These are phyloP conservation scores for Brevimyrus niger DNA, from an alignment of 2,113 vertebrate species.

Conservation along the genomic window DNA sequence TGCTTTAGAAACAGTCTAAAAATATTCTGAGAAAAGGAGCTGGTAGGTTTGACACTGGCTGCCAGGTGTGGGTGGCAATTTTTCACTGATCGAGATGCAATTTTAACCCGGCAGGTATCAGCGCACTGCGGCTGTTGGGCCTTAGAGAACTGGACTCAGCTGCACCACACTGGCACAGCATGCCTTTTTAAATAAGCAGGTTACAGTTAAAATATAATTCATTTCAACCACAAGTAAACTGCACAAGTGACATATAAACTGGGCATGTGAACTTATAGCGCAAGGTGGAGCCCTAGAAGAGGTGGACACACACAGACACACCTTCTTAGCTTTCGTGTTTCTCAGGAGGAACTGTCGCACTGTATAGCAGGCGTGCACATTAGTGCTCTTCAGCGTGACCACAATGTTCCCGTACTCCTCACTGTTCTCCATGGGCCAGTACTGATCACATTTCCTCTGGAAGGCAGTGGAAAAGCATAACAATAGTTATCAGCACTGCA, in stretches of 20 bases:
- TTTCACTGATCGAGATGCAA: neutral
- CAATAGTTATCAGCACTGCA: neutral
- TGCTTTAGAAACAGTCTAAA: neutral
- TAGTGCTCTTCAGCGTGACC: conserved; percentile 90
- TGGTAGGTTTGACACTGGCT: neutral
- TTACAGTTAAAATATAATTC: neutral
- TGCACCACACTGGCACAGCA: neutral
- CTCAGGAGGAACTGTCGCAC: conserved; percentile 81
- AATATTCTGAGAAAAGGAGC: neutral
- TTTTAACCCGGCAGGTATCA: neutral
- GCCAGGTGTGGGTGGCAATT: neutral
- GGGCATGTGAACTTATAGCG: neutral
- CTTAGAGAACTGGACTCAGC: neutral
- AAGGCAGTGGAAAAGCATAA: conserved; percentile 1
- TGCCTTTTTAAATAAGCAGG: neutral
- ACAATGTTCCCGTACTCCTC: conserved; percentile 94
- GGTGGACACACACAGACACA: conserved; percentile 28
- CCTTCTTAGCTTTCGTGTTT: conserved; percentile 93
- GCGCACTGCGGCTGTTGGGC: neutral
- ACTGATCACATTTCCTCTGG: conserved; percentile 97
- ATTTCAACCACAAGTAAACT: neutral
- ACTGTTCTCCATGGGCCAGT: conserved; percentile 91
- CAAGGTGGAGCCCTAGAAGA: neutral
- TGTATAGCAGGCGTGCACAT: conserved; percentile 91
- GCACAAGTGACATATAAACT: neutral